Base-by-base conservation (phyloP, 2,113 vertebrate species). In the Tenebrosternarchus preto region DNA sequence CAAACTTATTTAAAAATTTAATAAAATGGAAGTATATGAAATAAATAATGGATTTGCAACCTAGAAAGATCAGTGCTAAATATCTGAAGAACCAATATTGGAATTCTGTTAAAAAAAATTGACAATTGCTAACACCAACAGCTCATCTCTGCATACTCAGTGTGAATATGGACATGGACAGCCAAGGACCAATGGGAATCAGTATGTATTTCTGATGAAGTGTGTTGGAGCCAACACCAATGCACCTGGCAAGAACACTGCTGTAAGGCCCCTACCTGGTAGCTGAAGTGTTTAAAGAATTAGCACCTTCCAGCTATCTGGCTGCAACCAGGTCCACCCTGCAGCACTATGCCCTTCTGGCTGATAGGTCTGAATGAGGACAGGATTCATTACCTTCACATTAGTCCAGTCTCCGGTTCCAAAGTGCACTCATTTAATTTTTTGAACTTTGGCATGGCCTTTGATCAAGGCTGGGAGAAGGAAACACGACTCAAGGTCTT, bases 221-320 rank as follows among this genome's bases (percentile, higher is more conserved):
- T 29, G 25, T 20, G 53, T 25, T 43, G 22, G 24, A 73, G 60
- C 60, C 64, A 59, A n/a, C 17, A 0, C 39, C 19, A 56, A 27
- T 43, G 46, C 12, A 55, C 20, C 57, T 56, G 25, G 15, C 53
- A 60, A 43, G 56, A 61, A 77, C 82, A 80, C 78, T 77, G 78
- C 68, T 20, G 8, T 71, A 27, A 73, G 69, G 60, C 56, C 19
- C 57, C 60, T 61, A 25, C 61, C n/a, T 16, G 36, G 56, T 5
- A 29, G 25, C 55, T 77, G 57, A 8, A 24, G 17, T n/a, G 22
- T 63, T 71, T 61, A n/a, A n/a, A 22, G 9, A 43, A n/a, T 80
- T 46, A 56, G 20, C 33, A 39, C 61, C 16, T 17, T 20, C 29
- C 53, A 66, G 57, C 61, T 24, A 17, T 17, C 31, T 25, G 76